These are phyloP conservation scores for Lutraria rhynchaena DNA, from an alignment of 1,140 invertebrate species.

Conservation along the genomic window DNA sequence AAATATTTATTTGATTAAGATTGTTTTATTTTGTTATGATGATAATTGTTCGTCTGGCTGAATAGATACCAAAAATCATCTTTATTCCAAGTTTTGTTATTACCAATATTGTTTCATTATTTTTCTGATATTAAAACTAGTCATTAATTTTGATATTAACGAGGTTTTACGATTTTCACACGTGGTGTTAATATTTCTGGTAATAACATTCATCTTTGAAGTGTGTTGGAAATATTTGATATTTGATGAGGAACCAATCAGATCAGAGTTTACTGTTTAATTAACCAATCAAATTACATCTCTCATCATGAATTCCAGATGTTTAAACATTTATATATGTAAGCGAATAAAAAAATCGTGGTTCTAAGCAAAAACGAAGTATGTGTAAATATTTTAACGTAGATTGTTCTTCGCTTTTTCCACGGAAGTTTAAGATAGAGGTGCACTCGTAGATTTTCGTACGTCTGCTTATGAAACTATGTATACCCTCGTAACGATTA, in stretches of 20 bases:
- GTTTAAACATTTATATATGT: slow-evolving; percentile 43
- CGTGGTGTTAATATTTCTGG: slow-evolving; percentile 32
- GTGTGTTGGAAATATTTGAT: slow-evolving; percentile 42
- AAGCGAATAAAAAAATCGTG: neutral
- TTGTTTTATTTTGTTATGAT: too few relatives aligned
- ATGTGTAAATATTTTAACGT: neutral
- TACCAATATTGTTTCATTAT: too few relatives aligned
- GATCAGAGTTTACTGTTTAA: slow-evolving; percentile 27
- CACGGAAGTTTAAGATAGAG: too few relatives aligned
- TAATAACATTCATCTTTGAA: slow-evolving; percentile 42
- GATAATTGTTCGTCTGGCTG: too few relatives aligned
- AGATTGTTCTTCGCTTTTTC: too few relatives aligned
- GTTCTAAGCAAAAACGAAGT: slow-evolving; percentile 6
- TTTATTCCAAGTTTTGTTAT: too few relatives aligned
- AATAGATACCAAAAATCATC: too few relatives aligned
- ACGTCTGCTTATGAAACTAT: too few relatives aligned
- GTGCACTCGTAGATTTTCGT: too few relatives aligned
- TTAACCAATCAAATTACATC: slow-evolving; percentile 52
- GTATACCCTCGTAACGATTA: too few relatives aligned
- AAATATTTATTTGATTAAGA: too few relatives aligned
- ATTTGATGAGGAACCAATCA: slow-evolving; percentile 46
- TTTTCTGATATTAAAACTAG: neutral
- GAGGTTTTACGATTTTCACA: slow-evolving; percentile 43
- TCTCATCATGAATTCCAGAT: slow-evolving; percentile 45
- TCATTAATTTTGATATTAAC: slow-evolving; percentile 28